Conservation (phyloP, 2,797 vertebrate genomes). For the Margarornis squamiger region DNA sequence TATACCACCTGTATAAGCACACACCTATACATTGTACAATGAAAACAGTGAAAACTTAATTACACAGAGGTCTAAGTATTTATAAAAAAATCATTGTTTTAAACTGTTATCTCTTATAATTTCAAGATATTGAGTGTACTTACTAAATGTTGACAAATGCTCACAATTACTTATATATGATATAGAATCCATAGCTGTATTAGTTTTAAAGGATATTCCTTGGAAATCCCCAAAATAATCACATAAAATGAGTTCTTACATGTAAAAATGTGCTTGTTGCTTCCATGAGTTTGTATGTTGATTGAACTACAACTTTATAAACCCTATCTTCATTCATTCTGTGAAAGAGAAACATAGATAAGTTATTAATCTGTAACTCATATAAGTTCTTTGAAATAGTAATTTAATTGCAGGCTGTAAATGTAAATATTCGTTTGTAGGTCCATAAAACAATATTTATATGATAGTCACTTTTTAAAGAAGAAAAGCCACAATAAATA, state of each 20-base stretch:
- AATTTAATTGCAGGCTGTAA: background rate
- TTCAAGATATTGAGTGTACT: background rate
- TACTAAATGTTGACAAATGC: background rate
- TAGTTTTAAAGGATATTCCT: background rate
- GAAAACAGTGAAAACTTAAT: background rate
- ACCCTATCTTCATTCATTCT: background rate
- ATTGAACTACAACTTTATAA: background rate
- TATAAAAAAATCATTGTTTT: background rate
- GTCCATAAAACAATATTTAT: background rate
- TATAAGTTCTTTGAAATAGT: background rate
- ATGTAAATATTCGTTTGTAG: background rate
- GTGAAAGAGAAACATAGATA: background rate
- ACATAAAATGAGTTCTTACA: background rate
- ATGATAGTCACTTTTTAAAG: background rate
- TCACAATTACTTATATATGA: background rate
- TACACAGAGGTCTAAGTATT: background rate
- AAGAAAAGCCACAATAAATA: background rate
- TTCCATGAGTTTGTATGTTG: background rate
- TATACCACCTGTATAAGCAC: background rate
- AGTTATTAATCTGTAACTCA: background rate
- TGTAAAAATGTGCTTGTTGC: background rate
- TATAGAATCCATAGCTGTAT: background rate
- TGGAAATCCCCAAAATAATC: background rate
- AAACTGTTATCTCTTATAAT: background rate
- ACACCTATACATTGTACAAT: background rate